A percentile compares a stretch with the other conserved stretches of the same genome.
Conservation (phyloP, 2,888 invertebrate species). For the Tiliacea citrago region DNA sequence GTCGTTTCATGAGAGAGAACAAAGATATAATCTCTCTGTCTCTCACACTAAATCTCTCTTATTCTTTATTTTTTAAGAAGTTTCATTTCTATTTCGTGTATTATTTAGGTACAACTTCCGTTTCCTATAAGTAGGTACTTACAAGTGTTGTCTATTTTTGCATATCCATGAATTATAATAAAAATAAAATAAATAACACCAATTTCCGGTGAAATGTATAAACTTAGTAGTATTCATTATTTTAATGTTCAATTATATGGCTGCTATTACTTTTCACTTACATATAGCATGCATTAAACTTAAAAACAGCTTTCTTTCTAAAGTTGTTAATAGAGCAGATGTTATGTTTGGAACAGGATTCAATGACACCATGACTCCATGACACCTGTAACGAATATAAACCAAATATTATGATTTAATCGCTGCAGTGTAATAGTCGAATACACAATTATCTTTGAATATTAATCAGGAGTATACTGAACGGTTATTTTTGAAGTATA, state of each 20-base stretch:
- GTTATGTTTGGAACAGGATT: slow-evolving; percentile 22
- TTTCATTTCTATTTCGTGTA: not conserved
- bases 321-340: slow-evolving; percentile 41
- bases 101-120: not conserved
- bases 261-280: slow-evolving; percentile 1
- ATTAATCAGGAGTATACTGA: not conserved
- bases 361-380: slow-evolving; percentile 42
- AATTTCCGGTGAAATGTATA: slow-evolving; percentile 1
- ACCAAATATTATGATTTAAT: slow-evolving; percentile 49
- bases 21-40: not conserved
- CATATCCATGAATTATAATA: not conserved
- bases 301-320: slow-evolving; percentile 38
- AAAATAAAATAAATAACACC: not conserved
- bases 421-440: slow-evolving; percentile 10
- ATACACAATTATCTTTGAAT: slow-evolving; percentile 18
- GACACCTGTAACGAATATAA: slow-evolving; percentile 48
- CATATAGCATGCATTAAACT: not conserved
- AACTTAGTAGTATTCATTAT: not conserved
- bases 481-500: not conserved
- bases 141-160: not conserved
- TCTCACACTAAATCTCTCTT: not conserved
- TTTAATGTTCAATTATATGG: slow-evolving; percentile 11
- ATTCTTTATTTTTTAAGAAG: not conserved
- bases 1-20: not conserved
- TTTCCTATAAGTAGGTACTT: not conserved